A percentile compares a stretch with the other conserved stretches of the same genome.
Evolutionary conservation across 1,140 invertebrate species (phyloP).

Genomic region (Zaprionus vittiger): DNA sequence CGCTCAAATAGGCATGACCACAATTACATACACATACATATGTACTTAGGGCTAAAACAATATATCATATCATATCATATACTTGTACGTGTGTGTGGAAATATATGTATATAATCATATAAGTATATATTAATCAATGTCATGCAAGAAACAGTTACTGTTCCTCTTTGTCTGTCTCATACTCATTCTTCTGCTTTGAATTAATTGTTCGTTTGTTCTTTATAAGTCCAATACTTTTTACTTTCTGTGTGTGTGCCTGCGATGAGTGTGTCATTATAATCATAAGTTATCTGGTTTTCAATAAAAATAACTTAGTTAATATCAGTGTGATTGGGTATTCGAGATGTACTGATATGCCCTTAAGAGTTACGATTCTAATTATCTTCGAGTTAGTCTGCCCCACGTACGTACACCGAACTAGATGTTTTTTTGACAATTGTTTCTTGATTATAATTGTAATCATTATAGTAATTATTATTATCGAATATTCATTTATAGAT

Average conservation of each 20-base stretch:
- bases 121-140: constrained; percentile 31
- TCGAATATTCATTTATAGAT: constrained; percentile 78
- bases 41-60: constrained; percentile 51
- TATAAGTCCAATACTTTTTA: constrained; percentile 76
- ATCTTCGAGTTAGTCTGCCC: constrained; percentile 56
- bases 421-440: constrained; percentile 58
- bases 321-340: constrained; percentile 60
- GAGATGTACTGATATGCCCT: constrained; percentile 71
- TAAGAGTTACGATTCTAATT: constrained; percentile 69
- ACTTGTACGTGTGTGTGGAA: constrained; percentile 20
- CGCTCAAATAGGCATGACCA: constrained; percentile 76
- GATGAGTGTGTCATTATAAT: constrained; percentile 62
- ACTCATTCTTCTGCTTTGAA: constrained; percentile 16
- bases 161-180: constrained; percentile 21
- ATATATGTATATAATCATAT: constrained; percentile 5
- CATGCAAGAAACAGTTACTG: constrained; percentile 63
- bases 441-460: constrained; percentile 32
- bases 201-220: constrained; percentile 55
- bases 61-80: constrained; percentile 53
- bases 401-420: constrained; percentile 61
- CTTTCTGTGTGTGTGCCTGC: constrained; percentile 9
- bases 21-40: constrained; percentile 51
- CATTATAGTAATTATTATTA: constrained; percentile 36
- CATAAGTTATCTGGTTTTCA: constrained; percentile 42
- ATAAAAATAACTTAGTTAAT: constrained; percentile 77